A percentile compares a stretch with the other conserved stretches of the same genome.
These are phyloP conservation scores for Oryzias curvinotus DNA, from an alignment of 2,113 vertebrate species.

Conservation along the genomic window DNA sequence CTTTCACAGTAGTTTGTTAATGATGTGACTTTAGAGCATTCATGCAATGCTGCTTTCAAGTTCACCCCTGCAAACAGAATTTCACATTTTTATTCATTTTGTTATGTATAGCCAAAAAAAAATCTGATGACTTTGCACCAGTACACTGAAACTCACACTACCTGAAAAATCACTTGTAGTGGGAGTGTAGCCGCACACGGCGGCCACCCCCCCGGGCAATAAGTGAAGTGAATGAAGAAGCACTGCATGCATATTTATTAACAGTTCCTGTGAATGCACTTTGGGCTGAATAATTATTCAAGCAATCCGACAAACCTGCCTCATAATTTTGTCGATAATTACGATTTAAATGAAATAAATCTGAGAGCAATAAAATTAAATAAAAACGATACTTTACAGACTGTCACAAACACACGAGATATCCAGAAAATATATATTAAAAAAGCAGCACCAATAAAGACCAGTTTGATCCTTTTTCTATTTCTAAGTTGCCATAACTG, in stretches of 20 bases:
- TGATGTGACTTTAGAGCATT: no score
- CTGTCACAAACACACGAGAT: neutral
- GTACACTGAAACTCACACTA: slow-evolving; percentile 33
- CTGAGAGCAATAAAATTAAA: slow-evolving; percentile 3
- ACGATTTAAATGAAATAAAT: slow-evolving; percentile 9
- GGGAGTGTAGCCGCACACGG: slow-evolving; percentile 5
- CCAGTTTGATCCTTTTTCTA: slow-evolving; percentile 7
- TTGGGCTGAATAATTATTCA: slow-evolving; percentile 43
- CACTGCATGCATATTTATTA: slow-evolving; percentile 55
- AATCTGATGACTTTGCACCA: slow-evolving; percentile 19
- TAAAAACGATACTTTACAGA: neutral
- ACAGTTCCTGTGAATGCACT: slow-evolving; percentile 36
- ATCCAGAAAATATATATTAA: neutral
- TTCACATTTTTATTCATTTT: neutral
- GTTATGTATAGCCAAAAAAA: slow-evolving; percentile 15
- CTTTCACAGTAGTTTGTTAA: no score
- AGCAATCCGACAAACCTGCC: slow-evolving; percentile 29
- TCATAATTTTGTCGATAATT: slow-evolving; percentile 15
- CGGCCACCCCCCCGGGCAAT: slow-evolving; percentile 18
- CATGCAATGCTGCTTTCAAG: no score
- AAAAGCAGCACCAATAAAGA: neutral
- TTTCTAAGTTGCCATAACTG: slow-evolving; percentile 13
- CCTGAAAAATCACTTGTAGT: slow-evolving; percentile 28
- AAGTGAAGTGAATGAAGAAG: slow-evolving; percentile 45
- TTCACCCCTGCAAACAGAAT: no score